phyloP scores from a whole-genome alignment of 2,113 vertebrate species.

The Leptobrachium ailaonicum region DNA sequence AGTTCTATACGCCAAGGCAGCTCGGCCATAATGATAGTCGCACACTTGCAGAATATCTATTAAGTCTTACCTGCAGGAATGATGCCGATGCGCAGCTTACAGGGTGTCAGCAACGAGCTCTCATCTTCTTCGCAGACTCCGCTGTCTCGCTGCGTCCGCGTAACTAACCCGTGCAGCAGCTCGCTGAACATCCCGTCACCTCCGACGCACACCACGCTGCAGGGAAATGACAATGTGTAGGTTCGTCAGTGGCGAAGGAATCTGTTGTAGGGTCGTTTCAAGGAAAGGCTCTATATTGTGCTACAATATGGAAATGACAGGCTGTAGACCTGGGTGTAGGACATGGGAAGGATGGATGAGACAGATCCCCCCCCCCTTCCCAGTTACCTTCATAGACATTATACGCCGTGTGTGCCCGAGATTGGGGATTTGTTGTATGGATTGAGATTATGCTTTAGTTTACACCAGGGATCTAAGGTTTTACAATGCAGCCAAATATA shows the following conservation, averaged over 20 bases:
- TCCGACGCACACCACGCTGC: slow-evolving; percentile 79
- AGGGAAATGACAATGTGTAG: background rate
- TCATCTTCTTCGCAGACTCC: slow-evolving; percentile 68
- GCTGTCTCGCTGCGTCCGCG: slow-evolving; percentile 73
- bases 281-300: background rate
- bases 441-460: too few relatives aligned
- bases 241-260: background rate
- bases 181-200: slow-evolving; percentile 83
- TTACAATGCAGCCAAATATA: too few relatives aligned
- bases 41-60: too few relatives aligned
- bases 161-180: slow-evolving; percentile 77
- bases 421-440: too few relatives aligned
- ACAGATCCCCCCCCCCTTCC: too few relatives aligned
- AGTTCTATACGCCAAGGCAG: too few relatives aligned
- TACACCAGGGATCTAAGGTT: too few relatives aligned
- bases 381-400: too few relatives aligned
- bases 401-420: too few relatives aligned
- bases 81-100: slow-evolving; percentile 76
- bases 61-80: slow-evolving; percentile 74
- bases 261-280: background rate
- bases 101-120: slow-evolving; percentile 62
- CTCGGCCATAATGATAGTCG: too few relatives aligned
- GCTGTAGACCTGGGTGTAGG: background rate
- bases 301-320: too few relatives aligned
- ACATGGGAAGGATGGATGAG: too few relatives aligned